These are phyloP conservation scores for Ceriagrion tenellum DNA, from an alignment of 2,888 invertebrate species.

Conservation along the genomic window DNA sequence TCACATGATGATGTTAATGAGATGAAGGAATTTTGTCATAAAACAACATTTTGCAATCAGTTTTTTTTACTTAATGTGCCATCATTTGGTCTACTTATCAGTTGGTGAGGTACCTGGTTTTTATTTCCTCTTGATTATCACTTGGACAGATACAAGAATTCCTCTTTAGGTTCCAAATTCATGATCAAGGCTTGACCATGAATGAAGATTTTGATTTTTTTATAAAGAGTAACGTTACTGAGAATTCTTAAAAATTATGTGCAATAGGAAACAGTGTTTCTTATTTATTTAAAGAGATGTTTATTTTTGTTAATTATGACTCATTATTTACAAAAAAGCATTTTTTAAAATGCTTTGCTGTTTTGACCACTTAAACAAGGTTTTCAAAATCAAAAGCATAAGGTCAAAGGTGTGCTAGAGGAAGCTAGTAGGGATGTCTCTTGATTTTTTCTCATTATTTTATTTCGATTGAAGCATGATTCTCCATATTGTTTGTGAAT, in stretches of 20 bases:
- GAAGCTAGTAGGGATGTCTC: not conserved
- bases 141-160: not conserved
- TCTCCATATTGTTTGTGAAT: conserved; percentile 70
- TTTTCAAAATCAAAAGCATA: not conserved
- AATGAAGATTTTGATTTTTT: not conserved
- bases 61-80: not conserved
- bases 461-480: conserved; percentile 63
- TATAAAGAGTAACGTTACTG: not conserved
- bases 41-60: not conserved
- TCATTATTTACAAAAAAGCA: conserved; percentile 47
- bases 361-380: not conserved
- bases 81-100: conserved; percentile 5
- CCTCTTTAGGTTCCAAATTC: not conserved
- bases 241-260: conserved; percentile 54
- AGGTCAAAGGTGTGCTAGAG: not conserved
- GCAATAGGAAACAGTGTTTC: conserved; percentile 64
- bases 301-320: conserved; percentile 43
- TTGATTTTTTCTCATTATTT: conserved; percentile 23
- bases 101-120: conserved; percentile 8
- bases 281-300: conserved; percentile 62
- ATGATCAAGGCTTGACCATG: not conserved
- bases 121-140: not conserved
- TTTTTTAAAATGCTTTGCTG: not conserved
- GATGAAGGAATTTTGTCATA: not conserved
- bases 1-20: not conserved